Evolutionary conservation across 2,797 vertebrate genomes (phyloP), one percentile per base, ranked within the genome.

Genomic region (Amblyraja radiata): DNA sequence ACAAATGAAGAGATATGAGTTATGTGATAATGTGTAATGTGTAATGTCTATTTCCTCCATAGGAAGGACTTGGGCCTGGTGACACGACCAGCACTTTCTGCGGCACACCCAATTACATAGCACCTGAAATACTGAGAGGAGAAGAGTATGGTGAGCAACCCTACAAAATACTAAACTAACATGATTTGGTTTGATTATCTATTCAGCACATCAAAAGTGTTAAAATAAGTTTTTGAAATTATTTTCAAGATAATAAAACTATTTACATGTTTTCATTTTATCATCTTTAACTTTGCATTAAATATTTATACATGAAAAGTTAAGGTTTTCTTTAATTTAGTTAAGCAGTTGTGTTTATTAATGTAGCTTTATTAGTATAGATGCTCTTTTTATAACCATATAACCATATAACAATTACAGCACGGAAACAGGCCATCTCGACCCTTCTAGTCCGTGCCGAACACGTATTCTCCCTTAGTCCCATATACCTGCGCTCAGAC

Each of bases 31-130:
- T 46, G 65, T 88, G n/a, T n/a, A n/a, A n/a, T 13, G 14, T 23
- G 14, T 84, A 58, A 92, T 46, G 65, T 88, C 63, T 93, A 94
- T 93, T 95, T 84, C 94, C 94, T 93, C n/a, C 73, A 10, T 95
- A 99, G 99, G 99, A 99, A 96, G 98, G 98, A 88, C 97, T 99
- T 95, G 97, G 98, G 95, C 98, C 99, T 0, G 99, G 99, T 0
- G 98, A 99, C 96, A 99, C 99, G 32, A 99, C 98, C 25, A 99
- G 98, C 96, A 99, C 99, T 79, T 99, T 99, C 96, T 99, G 99
- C 93, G 99, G 99, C 93, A 99, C 98, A 23, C 98, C 98, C 3
- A 99, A 99, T 95, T 99, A 99, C 94, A 99, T 99, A 7, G 98
- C 99, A 90, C 98, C 98, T 0, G 99, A 99, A 95, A 99, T 99